Conservation (phyloP, 1,140 invertebrate species). For the Drosophila tsacasi region DNA sequence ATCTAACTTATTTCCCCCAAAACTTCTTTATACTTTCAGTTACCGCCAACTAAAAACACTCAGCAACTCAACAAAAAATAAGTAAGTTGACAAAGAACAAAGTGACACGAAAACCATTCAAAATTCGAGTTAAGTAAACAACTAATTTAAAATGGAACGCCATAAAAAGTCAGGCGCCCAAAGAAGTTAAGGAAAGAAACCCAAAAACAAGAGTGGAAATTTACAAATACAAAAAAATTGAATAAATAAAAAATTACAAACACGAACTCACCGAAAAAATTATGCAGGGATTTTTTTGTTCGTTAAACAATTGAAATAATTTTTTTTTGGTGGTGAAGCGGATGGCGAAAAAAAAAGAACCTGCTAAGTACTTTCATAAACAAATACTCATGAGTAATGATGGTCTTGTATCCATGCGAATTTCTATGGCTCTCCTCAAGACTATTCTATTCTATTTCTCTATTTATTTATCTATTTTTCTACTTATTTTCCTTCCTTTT, state of each 20-base stretch:
- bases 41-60: slow-evolving; percentile 43
- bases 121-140: slow-evolving; percentile 57
- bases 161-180: slow-evolving; percentile 61
- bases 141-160: slow-evolving; percentile 77
- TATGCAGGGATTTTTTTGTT: slow-evolving; percentile 54
- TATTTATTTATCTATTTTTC: slow-evolving; percentile 6
- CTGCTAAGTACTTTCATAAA: slow-evolving; percentile 77
- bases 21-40: slow-evolving; percentile 49
- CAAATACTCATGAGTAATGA: slow-evolving; percentile 69
- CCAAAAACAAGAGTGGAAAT: slow-evolving; percentile 24
- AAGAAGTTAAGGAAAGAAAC: slow-evolving; percentile 27
- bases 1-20: neutral
- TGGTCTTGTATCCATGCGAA: slow-evolving; percentile 17
- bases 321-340: slow-evolving; percentile 25
- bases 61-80: slow-evolving; percentile 42
- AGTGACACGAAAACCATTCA: slow-evolving; percentile 2
- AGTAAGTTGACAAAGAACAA: slow-evolving; percentile 52
- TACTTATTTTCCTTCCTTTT: neutral
- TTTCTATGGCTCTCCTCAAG: neutral
- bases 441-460: slow-evolving; percentile 8
- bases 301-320: slow-evolving; percentile 69
- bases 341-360: slow-evolving; percentile 18
- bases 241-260: slow-evolving; percentile 55
- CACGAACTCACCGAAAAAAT: slow-evolving; percentile 51
- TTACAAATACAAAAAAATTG: slow-evolving; percentile 15